These are phyloP conservation scores for Anoura caudifer DNA, from an alignment of 2,113 vertebrate genomes.

Conservation along the genomic window DNA sequence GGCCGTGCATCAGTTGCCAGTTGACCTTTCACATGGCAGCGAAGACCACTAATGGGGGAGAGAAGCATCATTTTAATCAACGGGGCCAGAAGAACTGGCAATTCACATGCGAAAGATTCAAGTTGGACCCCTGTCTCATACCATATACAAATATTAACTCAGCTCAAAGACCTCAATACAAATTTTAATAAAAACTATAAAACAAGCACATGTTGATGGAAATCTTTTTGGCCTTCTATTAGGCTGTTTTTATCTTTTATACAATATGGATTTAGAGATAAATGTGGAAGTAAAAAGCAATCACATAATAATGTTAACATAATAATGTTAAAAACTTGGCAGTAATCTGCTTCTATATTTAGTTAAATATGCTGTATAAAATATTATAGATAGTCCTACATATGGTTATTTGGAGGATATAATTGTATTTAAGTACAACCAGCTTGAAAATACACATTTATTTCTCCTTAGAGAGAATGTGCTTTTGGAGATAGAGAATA, in stretches of 20 bases:
- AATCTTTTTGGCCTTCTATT: neutral
- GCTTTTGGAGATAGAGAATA: slow-evolving; percentile 27
- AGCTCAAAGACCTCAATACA: neutral
- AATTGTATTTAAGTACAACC: slow-evolving; percentile 20
- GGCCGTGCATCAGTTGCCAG: neutral
- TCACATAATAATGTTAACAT: neutral
- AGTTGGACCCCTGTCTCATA: neutral
- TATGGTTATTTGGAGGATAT: neutral
- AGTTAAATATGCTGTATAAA: neutral
- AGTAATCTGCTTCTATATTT: slow-evolving; percentile 1
- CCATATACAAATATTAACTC: neutral
- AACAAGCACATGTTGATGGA: neutral
- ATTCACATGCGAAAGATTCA: neutral
- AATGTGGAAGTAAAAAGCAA: neutral
- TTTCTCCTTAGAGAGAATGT: neutral
- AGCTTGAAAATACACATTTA: slow-evolving; percentile 23
- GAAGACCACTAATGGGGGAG: neutral
- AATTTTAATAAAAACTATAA: neutral
- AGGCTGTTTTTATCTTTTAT: slow-evolving; percentile 26
- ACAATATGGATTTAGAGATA: neutral
- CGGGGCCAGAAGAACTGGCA: neutral
- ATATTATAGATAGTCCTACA: neutral
- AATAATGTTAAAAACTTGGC: neutral
- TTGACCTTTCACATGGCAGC: neutral
- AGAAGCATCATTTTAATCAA: neutral